Conservation (phyloP, 2,113 vertebrate genomes). For the Thryonomys swinderianus region DNA sequence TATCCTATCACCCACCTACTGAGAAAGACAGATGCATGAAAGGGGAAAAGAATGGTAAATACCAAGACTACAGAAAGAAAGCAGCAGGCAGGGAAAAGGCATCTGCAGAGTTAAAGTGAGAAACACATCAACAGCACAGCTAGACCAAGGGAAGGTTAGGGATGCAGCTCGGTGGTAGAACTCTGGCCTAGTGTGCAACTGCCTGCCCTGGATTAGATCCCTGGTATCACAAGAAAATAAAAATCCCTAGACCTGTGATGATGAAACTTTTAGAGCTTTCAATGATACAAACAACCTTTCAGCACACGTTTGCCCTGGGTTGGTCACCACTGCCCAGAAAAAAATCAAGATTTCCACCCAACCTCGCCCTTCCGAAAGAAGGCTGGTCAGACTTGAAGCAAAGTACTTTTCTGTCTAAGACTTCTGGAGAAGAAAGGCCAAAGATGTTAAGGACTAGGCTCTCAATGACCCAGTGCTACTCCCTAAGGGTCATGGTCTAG, state of each 20-base stretch:
- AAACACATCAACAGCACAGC: slow-evolving; percentile 45
- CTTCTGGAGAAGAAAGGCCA: not conserved
- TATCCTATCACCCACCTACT: slow-evolving; percentile 87
- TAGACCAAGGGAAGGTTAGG: not conserved
- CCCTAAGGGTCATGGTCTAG: not conserved
- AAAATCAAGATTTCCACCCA: slow-evolving; percentile 20
- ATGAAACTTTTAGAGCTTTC: too few relatives aligned
- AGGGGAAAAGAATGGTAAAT: slow-evolving; percentile 89
- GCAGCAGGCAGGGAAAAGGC: slow-evolving; percentile 83
- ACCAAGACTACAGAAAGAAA: slow-evolving; percentile 88
- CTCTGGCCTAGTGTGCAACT: not conserved
- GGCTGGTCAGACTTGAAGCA: not conserved
- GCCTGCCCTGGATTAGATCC: not conserved
- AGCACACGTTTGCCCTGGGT: too few relatives aligned
- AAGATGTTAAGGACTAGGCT: not conserved
- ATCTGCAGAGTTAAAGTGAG: slow-evolving; percentile 80
- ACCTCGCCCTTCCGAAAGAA: not conserved
- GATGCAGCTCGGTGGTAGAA: not conserved
- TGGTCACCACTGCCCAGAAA: not conserved
- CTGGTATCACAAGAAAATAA: not conserved
- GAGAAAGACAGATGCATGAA: slow-evolving; percentile 88
- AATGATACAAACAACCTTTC: too few relatives aligned
- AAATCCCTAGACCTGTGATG: too few relatives aligned
- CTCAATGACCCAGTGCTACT: not conserved
- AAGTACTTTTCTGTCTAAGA: not conserved